phyloP scores from a whole-genome alignment of 2,888 invertebrate species.

The Neoascia interrupta region DNA sequence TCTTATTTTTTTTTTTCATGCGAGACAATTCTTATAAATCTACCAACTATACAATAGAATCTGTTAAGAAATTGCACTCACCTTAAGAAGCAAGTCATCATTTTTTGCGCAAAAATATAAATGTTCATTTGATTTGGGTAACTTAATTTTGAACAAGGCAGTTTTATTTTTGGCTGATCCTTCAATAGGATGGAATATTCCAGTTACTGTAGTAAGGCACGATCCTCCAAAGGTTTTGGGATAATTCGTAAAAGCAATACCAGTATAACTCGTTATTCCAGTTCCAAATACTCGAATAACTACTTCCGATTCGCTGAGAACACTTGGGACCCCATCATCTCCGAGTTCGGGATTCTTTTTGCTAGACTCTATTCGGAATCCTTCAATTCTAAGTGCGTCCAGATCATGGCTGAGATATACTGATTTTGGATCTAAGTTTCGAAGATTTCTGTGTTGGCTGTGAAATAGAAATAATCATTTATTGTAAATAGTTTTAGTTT shows the following conservation, averaged over 20 bases:
- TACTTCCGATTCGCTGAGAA: constrained; percentile 83
- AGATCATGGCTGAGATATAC: too few species aligned
- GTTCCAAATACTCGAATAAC: constrained; percentile 87
- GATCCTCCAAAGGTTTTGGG: constrained; percentile 81
- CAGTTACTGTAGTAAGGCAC: constrained; percentile 80
- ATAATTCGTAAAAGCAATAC: constrained; percentile 86
- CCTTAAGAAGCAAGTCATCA: constrained; percentile 72
- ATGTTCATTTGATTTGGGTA: constrained; percentile 79
- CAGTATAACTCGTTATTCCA: constrained; percentile 84
- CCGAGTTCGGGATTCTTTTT: constrained; percentile 71
- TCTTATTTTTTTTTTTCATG: not conserved
- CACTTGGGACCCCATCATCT: constrained; percentile 83
- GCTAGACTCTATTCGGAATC: constrained; percentile 74
- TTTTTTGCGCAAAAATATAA: constrained; percentile 82
- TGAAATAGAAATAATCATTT: not conserved
- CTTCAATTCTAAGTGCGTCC: constrained; percentile 70
- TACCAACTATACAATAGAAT: not conserved
- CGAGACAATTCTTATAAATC: too few species aligned
- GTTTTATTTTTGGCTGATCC: constrained; percentile 80
- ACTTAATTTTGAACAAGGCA: constrained; percentile 81
- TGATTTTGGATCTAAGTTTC: not conserved
- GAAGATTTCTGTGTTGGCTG: constrained; percentile 11
- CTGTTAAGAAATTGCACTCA: constrained; percentile 44
- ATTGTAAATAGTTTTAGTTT: not conserved
- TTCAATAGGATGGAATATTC: constrained; percentile 80